These are phyloP conservation scores for Helicorthomorpha holstii DNA, from an alignment of 1,140 invertebrate species.

Conservation along the genomic window DNA sequence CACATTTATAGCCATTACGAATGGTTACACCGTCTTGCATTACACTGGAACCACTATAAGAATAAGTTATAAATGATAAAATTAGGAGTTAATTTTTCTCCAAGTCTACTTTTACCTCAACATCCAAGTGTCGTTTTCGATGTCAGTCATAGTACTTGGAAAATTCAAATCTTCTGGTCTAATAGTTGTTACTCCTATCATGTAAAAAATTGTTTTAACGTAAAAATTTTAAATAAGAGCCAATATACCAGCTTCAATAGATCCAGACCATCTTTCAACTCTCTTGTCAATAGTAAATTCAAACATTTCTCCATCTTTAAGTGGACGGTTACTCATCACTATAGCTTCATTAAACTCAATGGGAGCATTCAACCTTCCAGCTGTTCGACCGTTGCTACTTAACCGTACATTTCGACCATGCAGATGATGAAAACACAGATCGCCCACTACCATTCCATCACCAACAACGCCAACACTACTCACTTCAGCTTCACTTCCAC, in stretches of 20 bases:
- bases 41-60: slow-evolving; percentile 24
- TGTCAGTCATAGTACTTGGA: slow-evolving; percentile 77
- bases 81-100: no score
- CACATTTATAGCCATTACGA: slow-evolving; percentile 61
- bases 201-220: slow-evolving; percentile 1
- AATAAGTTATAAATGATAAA: not conserved
- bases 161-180: slow-evolving; percentile 70
- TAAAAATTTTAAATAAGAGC: not conserved
- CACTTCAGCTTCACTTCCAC: no score
- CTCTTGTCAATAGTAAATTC: slow-evolving; percentile 80
- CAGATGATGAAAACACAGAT: slow-evolving; percentile 70
- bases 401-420: slow-evolving; percentile 79
- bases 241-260: slow-evolving; percentile 55
- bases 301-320: slow-evolving; percentile 80
- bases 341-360: slow-evolving; percentile 90
- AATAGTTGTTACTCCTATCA: slow-evolving; percentile 57
- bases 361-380: slow-evolving; percentile 60
- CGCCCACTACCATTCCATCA: no score
- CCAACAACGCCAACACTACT: no score
- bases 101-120: slow-evolving; percentile 47
- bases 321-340: slow-evolving; percentile 68
- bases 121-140: slow-evolving; percentile 83
- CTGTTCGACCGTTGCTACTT: slow-evolving; percentile 68
- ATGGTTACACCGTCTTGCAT: slow-evolving; percentile 67
- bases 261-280: slow-evolving; percentile 80